These are phyloP conservation scores for Sebastiscus tertius DNA, from an alignment of 2,797 vertebrate species.

Conservation along the genomic window DNA sequence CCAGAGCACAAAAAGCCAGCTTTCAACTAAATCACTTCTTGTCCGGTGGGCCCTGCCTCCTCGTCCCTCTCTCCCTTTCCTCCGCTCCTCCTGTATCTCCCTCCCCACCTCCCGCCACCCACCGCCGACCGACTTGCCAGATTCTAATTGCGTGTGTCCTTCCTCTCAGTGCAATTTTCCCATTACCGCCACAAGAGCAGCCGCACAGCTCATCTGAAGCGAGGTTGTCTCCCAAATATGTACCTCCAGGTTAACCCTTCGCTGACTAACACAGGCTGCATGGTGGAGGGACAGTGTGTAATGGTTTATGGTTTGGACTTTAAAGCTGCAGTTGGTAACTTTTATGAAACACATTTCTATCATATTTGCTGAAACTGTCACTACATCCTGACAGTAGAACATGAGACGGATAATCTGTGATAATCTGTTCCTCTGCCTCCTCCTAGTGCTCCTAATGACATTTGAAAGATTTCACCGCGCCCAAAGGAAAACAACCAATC, in stretches of 20 bases:
- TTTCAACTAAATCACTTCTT: conserved; percentile 98
- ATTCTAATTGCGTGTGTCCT: conserved; percentile 99
- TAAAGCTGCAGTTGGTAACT: not conserved
- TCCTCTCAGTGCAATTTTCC: conserved; percentile 98
- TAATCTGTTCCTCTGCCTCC: too few species aligned
- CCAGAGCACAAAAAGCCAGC: conserved; percentile 90
- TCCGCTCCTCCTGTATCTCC: conserved; percentile 44
- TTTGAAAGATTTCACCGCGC: too few species aligned
- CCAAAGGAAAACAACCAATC: too few species aligned
- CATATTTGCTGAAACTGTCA: not conserved
- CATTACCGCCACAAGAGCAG: conserved; percentile 93
- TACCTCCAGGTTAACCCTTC: conserved; percentile 89
- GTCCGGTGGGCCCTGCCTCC: conserved; percentile 90
- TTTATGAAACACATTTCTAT: not conserved
- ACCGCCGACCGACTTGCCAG: conserved; percentile 83
- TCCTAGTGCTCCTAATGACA: too few species aligned
- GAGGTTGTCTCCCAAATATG: conserved; percentile 94
- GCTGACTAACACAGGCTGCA: conserved; percentile 21
- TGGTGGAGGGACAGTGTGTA: not conserved
- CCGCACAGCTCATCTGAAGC: conserved; percentile 91
- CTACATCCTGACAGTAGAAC: not conserved
- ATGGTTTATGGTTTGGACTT: not conserved
- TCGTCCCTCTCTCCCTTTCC: conserved; percentile 43
- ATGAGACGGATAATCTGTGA: not conserved
- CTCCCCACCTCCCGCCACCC: conserved; percentile 55